A percentile compares a stretch with the other conserved stretches of the same genome.
These are phyloP conservation scores for Spea bombifrons DNA, from an alignment of 2,113 vertebrate species.

Conservation along the genomic window DNA sequence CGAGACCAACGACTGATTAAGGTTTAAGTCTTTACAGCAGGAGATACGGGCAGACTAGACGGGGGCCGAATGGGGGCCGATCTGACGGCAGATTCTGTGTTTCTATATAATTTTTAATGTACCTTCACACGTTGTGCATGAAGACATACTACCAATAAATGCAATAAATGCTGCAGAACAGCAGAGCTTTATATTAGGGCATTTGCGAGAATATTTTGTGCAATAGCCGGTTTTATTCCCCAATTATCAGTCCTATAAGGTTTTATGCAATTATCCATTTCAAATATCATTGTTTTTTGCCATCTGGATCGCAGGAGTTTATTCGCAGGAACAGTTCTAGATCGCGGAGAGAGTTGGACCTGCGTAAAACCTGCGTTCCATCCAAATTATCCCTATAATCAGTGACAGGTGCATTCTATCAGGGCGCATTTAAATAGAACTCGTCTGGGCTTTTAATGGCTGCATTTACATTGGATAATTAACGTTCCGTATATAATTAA, in stretches of 20 bases:
- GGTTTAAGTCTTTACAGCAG: too few relatives aligned
- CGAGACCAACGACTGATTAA: too few relatives aligned
- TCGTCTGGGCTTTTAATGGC: constrained; percentile 56
- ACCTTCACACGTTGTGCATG: too few relatives aligned
- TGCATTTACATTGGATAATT: constrained; percentile 33
- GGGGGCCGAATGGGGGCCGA: too few relatives aligned
- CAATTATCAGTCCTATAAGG: constrained; percentile 80
- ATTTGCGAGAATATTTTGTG: too few relatives aligned
- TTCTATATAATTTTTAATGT: too few relatives aligned
- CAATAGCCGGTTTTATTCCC: constrained; percentile 63
- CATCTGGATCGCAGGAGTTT: constrained; percentile 80
- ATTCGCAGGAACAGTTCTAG: constrained; percentile 74
- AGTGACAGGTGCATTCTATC: constrained; percentile 73
- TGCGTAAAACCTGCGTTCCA: constrained; percentile 73
- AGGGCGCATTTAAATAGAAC: constrained; percentile 70
- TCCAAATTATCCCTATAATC: constrained; percentile 75
- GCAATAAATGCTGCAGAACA: too few relatives aligned
- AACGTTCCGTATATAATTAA: constrained; percentile 18
- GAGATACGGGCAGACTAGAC: too few relatives aligned
- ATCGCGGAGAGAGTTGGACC: constrained; percentile 72
- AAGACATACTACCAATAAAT: too few relatives aligned
- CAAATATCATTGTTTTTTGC: constrained; percentile 81
- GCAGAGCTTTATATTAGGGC: too few relatives aligned
- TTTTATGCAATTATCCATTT: constrained; percentile 80
- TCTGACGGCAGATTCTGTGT: too few relatives aligned